Evolutionary conservation across 2,888 invertebrate genomes (phyloP).

Genomic region (Perizoma affinitatum): DNA sequence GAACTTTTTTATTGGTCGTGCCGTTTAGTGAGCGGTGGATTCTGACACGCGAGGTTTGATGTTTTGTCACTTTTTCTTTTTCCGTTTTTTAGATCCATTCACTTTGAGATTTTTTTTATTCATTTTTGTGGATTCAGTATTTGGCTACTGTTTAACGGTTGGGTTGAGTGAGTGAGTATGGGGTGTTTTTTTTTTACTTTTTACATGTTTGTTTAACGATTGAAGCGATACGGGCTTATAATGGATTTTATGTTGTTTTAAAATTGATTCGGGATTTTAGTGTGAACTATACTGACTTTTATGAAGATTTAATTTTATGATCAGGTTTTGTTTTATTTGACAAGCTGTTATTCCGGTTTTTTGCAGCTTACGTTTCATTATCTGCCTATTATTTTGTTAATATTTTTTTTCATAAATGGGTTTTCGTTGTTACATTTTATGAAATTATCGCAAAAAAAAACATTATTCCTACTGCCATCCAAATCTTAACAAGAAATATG

Average conservation of each 20-base stretch:
- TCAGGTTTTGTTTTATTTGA: too few species aligned
- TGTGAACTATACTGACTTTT: constrained; percentile 6
- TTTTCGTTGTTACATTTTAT: constrained; percentile 9
- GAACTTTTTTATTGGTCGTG: constrained; percentile 57
- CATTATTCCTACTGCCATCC: too few species aligned
- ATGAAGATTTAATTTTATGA: too few species aligned
- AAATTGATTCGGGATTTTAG: constrained; percentile 17
- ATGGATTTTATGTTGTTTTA: constrained; percentile 25
- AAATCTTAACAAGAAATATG: too few species aligned
- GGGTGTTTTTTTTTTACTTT: constrained; percentile 45
- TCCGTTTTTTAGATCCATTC: constrained; percentile 42
- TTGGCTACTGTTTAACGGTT: constrained; percentile 71
- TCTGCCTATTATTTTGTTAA: constrained; percentile 7
- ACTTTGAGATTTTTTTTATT: constrained; percentile 30
- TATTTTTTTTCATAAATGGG: constrained; percentile 4
- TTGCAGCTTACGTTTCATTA: too few species aligned
- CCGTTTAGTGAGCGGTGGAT: constrained; percentile 62
- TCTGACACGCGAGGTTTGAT: constrained; percentile 73
- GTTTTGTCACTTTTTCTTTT: constrained; percentile 41
- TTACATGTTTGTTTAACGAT: constrained; percentile 31
- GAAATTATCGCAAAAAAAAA: constrained; percentile 1
- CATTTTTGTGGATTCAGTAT: constrained; percentile 56
- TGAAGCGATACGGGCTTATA: constrained; percentile 25
- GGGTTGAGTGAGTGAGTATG: constrained; percentile 50
- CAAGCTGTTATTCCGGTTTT: too few species aligned